Conservation (phyloP, 2,797 vertebrate species). For the Chrosomus eos region DNA sequence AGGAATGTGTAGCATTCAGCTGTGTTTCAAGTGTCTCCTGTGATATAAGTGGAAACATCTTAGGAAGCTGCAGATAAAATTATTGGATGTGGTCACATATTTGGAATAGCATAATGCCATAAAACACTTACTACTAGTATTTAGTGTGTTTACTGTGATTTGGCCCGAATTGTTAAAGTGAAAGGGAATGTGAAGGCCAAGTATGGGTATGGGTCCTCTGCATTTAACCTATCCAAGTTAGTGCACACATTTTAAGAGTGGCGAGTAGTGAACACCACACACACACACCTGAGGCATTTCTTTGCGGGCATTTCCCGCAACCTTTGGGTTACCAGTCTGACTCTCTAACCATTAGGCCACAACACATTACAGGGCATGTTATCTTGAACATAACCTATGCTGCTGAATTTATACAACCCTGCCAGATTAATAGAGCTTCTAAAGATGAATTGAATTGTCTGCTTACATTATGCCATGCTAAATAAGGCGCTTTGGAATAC, state of each 20-base stretch:
- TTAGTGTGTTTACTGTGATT: not conserved
- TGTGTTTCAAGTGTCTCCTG: slow-evolving; percentile 17
- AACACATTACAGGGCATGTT: not conserved
- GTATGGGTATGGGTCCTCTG: too few relatives aligned
- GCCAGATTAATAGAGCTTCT: not conserved
- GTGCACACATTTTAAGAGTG: too few relatives aligned
- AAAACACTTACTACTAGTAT: not conserved
- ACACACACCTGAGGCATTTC: too few relatives aligned
- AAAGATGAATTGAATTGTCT: not conserved
- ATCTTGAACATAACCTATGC: too few relatives aligned
- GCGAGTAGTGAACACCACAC: too few relatives aligned
- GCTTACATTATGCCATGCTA: slow-evolving; percentile 1
- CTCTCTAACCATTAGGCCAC: too few relatives aligned
- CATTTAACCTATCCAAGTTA: too few relatives aligned
- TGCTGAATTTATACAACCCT: not conserved
- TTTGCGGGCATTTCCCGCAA: too few relatives aligned
- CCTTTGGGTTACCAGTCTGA: too few relatives aligned
- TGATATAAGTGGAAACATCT: not conserved
- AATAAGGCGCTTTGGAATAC: not conserved
- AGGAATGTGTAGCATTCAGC: slow-evolving; percentile 4
- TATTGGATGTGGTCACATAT: not conserved
- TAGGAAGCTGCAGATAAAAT: not conserved
- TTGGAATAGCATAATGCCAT: not conserved
- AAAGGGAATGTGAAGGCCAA: too few relatives aligned
- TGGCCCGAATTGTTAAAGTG: not conserved